Evolutionary conservation across 1,140 invertebrate genomes (phyloP), one percentile per base, ranked within the genome.

Genomic region (Oreohelix idahoensis): DNA sequence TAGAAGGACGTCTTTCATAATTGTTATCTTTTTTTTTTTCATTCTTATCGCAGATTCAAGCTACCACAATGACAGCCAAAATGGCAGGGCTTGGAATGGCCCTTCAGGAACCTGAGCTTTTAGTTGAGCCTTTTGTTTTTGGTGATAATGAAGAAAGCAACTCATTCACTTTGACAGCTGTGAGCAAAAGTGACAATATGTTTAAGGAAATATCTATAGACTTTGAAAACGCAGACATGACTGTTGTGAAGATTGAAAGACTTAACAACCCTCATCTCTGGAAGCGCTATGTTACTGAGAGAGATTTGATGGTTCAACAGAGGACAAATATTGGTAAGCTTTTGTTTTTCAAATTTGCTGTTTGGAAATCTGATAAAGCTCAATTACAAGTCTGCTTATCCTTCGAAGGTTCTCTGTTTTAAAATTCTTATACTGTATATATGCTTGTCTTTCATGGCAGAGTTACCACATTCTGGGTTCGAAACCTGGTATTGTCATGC

Each of bases 131-230:
- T 39, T 32, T 39, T 1, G 1, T 35, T n/a, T 49, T 20, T 32
- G 53, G 58, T 11, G 36, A 69, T 26, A 23, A 51, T 81, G 79
- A 71, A 17, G 63, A 32, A 36, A n/a, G 1, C 20, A 13, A 70
- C 15, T 13, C 1, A 45, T 71, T 87, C 36, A 38, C 85, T 23
- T 17, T 42, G 20, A 20, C 20, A 32, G n/a, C 32, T 45, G 36
- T 89, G 42, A 45, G 66, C n/a, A 79, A 58, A 42, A 85, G 79
- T 26, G 78, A 88, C 17, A 35, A 70, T 10, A 86, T 88, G 51
- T 90, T 86, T 86, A 85, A 87, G 39, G 82, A 80, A 58, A 88
- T 90, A 66, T 29, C 71, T 20, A 73, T 86, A 0, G 89, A 90
- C 69, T 88, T 90, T 83, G 75, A 83, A 63, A 74, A 82, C 39